A percentile compares a stretch with the other conserved stretches of the same genome.
phyloP scores from a whole-genome alignment of 2,797 vertebrate genomes.

The Caiman crocodilus region DNA sequence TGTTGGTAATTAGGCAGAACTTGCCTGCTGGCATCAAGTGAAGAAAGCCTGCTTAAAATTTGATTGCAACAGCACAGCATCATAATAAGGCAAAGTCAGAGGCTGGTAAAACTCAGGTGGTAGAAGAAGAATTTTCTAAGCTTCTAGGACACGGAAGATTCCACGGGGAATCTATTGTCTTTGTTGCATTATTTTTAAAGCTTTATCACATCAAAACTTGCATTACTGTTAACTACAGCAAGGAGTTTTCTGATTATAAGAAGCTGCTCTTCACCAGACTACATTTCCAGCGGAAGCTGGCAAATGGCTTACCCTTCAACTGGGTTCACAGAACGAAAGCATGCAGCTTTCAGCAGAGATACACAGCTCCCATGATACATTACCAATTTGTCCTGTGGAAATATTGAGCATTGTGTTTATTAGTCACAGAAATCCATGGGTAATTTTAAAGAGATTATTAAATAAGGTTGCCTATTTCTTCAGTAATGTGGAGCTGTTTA shows the following conservation, averaged over 20 bases:
- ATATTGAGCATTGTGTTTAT: not conserved
- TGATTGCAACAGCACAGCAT: too few relatives aligned
- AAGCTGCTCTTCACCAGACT: not conserved
- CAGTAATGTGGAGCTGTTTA: not conserved
- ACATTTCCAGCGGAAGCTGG: not conserved
- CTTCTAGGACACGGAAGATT: not conserved
- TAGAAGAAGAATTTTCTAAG: not conserved
- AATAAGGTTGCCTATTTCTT: not conserved
- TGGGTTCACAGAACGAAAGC: not conserved
- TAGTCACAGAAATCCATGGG: not conserved
- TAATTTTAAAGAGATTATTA: not conserved
- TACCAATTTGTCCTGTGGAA: not conserved
- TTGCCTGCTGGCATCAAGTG: not conserved
- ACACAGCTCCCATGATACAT: too few relatives aligned
- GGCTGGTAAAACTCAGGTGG: not conserved
- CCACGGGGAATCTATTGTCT: not conserved
- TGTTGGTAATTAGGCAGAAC: not conserved
- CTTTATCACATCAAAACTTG: too few relatives aligned
- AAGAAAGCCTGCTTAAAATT: not conserved
- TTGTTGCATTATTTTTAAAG: not conserved
- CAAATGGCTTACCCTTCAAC: not conserved
- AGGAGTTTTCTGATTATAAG: not conserved
- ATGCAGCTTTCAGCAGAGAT: not conserved
- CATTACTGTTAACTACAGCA: too few relatives aligned
- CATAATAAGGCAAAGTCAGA: not conserved